Percentiles rank a stretch among this genome's conserved stretches.
phyloP scores from a whole-genome alignment of 2,797 vertebrate genomes.

The Pipistrellus kuhlii region DNA sequence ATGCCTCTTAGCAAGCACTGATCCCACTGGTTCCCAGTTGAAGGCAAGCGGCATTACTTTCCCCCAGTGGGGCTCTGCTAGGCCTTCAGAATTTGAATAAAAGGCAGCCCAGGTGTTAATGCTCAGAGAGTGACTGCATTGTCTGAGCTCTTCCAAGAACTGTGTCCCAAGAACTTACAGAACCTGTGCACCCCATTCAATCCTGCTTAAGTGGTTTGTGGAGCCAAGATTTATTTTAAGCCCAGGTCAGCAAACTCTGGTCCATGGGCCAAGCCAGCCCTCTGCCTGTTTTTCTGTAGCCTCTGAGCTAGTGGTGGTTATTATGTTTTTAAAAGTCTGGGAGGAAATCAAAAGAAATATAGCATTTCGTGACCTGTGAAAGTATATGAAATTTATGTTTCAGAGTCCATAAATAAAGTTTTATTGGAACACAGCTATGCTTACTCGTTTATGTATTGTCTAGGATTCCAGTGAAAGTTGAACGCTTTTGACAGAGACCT shows the following conservation, averaged over 20 bases:
- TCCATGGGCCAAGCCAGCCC: neutral
- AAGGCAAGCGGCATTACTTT: neutral
- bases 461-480: conserved; percentile 20
- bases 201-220: conserved; percentile 15
- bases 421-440: conserved; percentile 61
- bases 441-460: conserved; percentile 37
- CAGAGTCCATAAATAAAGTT: conserved; percentile 66
- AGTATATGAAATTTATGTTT: conserved; percentile 65
- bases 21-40: neutral
- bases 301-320: conserved; percentile 40
- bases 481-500: neutral
- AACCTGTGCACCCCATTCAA: neutral
- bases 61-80: neutral
- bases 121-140: neutral
- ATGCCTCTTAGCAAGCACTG: neutral
- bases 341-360: conserved; percentile 37
- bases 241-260: neutral
- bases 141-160: conserved; percentile 3
- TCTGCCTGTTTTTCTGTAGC: conserved; percentile 29
- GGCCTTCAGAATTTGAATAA: neutral
- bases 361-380: conserved; percentile 60
- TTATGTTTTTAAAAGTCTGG: conserved; percentile 36
- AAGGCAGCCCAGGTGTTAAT: conserved; percentile 25
- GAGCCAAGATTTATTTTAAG: conserved; percentile 52
- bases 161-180: neutral